Percentiles rank a stretch among this genome's conserved stretches.
These are phyloP conservation scores for Iguana delicatissima DNA, from an alignment of 2,797 vertebrate species.

Conservation along the genomic window DNA sequence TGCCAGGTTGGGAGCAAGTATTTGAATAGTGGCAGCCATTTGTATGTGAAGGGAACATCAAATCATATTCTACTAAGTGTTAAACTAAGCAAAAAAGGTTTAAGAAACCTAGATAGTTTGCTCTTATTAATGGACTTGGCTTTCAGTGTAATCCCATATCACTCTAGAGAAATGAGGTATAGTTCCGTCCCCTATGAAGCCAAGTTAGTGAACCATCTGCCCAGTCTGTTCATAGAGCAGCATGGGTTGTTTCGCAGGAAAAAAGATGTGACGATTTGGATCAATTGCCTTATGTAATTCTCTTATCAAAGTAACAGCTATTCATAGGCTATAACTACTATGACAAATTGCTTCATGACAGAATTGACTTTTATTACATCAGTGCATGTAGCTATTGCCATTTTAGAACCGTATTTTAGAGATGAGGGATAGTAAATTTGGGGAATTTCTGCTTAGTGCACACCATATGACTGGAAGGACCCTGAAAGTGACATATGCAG, in stretches of 20 bases:
- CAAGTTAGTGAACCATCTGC: neutral
- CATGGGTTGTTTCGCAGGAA: neutral
- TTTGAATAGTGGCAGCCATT: neutral
- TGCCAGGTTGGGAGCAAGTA: conserved; percentile 1
- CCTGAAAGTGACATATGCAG: neutral
- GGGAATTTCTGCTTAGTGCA: neutral
- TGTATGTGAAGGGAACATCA: no score
- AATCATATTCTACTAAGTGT: neutral
- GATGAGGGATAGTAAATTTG: neutral
- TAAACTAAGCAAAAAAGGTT: neutral
- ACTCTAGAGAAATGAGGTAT: neutral
- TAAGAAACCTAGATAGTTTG: neutral
- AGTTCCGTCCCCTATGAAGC: neutral
- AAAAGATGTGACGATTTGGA: neutral
- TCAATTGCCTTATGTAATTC: neutral
- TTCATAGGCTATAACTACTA: neutral
- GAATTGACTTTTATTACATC: neutral
- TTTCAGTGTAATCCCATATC: neutral
- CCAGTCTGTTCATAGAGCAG: neutral
- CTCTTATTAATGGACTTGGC: neutral
- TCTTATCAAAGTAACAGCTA: neutral
- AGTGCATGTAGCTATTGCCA: neutral
- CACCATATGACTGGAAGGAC: neutral
- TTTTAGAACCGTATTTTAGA: neutral
- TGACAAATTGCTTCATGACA: neutral